Base-by-base conservation (phyloP, 2,797 vertebrate genomes). In the Lutjanus argentimaculatus region DNA sequence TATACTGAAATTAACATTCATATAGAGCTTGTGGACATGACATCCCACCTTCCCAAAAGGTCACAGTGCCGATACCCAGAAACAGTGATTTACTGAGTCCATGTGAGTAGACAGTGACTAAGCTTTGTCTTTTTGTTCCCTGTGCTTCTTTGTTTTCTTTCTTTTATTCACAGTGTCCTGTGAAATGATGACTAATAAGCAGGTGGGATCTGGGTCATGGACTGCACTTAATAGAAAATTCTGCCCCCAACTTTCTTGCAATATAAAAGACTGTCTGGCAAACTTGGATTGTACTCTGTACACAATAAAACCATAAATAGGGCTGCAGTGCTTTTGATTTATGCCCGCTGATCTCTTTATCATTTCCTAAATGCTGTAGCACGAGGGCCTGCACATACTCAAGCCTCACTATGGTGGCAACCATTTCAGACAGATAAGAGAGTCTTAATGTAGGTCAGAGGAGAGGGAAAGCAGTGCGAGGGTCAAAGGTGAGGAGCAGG, bases 401-500 rank as follows among this genome's bases (percentile, higher is more conserved):
- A 1, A n/a, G 52, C 1, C 36, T 75, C 42, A 22, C 48, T 42
- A 1, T 22, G 22, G 51, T 0, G 15, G 72, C 22, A 42, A 3
- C 13, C 57, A 43, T 67, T 52, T 19, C 48, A 21, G 30, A 57
- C 21, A 46, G 87, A 89, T 86, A 78, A 85, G 66, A 61, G 66
- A 53, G 49, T 67, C 42, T 51, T 22, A 40, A 75, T 85, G 72
- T 82, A 70, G 82, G 79, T 75, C 79, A 88, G 68, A 78, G 49
- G 40, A 69, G 59, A 73, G 21, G 58, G 36, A 66, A 53, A 72
- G 46, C 22, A 82, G 72, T 46, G 61, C 8, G 1, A 56, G 57
- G 77, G 58, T 86, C 81, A 87, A 76, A 86, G 83, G 73, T 80
- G 25, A 80, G 62, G 48, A 75, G 58, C 56, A 58, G 74, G 80